Percentiles rank a stretch among this genome's conserved stretches.
phyloP scores from a whole-genome alignment of 2,888 invertebrate genomes.

The Cantharis flavilabris region DNA sequence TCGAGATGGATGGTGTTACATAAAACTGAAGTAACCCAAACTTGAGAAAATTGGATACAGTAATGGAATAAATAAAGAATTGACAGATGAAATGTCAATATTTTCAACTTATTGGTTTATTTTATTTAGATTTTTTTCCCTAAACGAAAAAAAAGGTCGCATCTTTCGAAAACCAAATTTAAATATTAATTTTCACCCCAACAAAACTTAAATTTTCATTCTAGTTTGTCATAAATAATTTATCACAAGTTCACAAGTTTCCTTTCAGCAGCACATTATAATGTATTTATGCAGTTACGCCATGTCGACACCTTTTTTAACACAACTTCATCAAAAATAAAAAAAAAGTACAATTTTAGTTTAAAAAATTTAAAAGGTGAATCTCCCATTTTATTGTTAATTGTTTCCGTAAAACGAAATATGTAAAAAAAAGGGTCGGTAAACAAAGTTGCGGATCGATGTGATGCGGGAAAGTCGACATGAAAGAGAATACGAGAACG shows the following conservation, averaged over 20 bases:
- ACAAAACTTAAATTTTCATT: background rate
- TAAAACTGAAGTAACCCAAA: background rate
- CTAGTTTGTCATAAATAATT: background rate
- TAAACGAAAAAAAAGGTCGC: background rate
- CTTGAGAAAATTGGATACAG: background rate
- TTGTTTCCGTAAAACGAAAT: background rate
- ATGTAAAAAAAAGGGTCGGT: background rate
- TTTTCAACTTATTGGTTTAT: background rate
- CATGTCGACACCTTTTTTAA: background rate
- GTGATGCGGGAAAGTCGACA: background rate
- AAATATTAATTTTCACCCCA: background rate
- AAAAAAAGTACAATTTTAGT: background rate
- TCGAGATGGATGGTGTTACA: background rate
- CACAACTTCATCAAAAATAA: background rate
- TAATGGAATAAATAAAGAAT: background rate
- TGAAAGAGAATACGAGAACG: background rate
- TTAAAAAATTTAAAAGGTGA: background rate
- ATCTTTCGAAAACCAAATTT: background rate
- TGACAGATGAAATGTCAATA: background rate
- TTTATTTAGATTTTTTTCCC: background rate
- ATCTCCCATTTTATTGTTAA: background rate
- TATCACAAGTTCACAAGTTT: background rate
- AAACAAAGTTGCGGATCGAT: background rate
- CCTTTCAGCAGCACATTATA: background rate
- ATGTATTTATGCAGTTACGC: background rate